Conservation (phyloP, 2,888 invertebrate species). For the Tachina lurida region DNA sequence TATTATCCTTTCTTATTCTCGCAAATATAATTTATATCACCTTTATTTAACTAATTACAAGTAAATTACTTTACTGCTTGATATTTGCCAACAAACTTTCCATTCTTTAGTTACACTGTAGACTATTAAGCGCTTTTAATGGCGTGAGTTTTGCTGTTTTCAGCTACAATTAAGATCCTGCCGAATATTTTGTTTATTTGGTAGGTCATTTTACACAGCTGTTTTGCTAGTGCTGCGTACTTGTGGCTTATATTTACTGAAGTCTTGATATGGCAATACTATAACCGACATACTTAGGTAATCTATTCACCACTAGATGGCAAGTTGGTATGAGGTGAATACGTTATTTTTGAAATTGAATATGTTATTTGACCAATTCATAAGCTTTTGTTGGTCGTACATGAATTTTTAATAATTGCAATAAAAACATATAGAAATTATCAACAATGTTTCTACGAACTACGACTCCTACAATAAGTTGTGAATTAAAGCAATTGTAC, state of each 20-base stretch:
- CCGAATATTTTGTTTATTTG: conserved; percentile 24
- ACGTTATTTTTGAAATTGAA: too few species aligned
- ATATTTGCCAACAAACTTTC: conserved; percentile 34
- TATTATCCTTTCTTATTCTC: conserved; percentile 12
- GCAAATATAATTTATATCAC: background rate
- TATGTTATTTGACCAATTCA: too few species aligned
- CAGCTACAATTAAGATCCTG: background rate
- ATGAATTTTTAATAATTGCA: too few species aligned
- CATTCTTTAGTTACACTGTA: conserved; percentile 10
- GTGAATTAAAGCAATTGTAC: too few species aligned
- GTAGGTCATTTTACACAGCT: conserved; percentile 30
- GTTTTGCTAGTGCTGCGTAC: conserved; percentile 19
- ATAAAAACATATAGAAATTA: too few species aligned
- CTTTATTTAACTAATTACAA: background rate
- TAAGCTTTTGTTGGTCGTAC: too few species aligned
- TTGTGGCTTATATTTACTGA: conserved; percentile 30
- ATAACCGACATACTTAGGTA: accelerated
- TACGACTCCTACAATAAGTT: too few species aligned
- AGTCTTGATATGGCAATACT: conserved; percentile 23
- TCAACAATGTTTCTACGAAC: too few species aligned
- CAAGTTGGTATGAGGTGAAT: background rate
- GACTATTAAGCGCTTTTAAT: background rate
- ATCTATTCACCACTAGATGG: conserved; percentile 15
- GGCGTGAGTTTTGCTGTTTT: background rate
- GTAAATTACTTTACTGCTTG: background rate